Percentiles rank a stretch among this genome's conserved stretches.
Conservation (phyloP, 2,113 vertebrate genomes). For the Anarrhichthys ocellatus region DNA sequence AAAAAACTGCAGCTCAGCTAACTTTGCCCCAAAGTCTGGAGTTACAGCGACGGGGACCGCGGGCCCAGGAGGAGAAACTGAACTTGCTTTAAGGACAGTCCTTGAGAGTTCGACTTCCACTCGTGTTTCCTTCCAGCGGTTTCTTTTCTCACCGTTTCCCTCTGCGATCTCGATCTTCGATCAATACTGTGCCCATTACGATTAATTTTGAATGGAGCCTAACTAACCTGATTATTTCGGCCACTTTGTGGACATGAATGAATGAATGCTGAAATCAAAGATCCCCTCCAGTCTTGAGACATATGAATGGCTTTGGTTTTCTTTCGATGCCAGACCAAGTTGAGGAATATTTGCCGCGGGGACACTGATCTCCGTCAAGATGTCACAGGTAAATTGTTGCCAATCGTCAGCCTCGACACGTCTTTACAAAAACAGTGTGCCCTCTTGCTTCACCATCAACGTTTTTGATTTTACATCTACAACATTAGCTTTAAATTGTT, state of each 20-base stretch:
- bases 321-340: not conserved
- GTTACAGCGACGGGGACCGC: slow-evolving; percentile 71
- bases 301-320: not conserved
- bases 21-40: slow-evolving; percentile 75
- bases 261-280: slow-evolving; percentile 2
- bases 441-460: not conserved
- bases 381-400: not conserved
- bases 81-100: slow-evolving; percentile 71
- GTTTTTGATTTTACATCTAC: not conserved
- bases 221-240: not conserved
- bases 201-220: not conserved
- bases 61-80: slow-evolving; percentile 62
- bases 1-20: slow-evolving; percentile 81
- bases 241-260: not conserved
- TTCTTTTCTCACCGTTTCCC: slow-evolving; percentile 1
- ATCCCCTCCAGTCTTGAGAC: not conserved
- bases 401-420: not conserved
- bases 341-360: not conserved
- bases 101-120: slow-evolving; percentile 69
- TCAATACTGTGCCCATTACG: not conserved
- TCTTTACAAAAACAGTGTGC: not conserved
- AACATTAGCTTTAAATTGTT: not conserved
- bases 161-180: not conserved
- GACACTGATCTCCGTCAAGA: not conserved
- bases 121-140: not conserved